These are phyloP conservation scores for Anthonomus grandis DNA, from an alignment of 1,140 invertebrate species.

Conservation along the genomic window DNA sequence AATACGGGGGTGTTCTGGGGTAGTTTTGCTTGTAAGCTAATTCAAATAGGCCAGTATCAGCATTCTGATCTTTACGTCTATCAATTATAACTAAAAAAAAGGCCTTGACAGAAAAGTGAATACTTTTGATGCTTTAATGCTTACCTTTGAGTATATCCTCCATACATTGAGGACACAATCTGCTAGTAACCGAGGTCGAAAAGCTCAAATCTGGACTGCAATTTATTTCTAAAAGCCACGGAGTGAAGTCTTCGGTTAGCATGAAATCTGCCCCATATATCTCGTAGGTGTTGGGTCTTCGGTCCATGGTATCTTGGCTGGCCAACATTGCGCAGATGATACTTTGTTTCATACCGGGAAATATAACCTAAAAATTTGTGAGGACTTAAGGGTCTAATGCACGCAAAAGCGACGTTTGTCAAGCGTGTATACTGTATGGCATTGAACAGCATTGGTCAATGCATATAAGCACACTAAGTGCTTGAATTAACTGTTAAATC, in stretches of 20 bases:
- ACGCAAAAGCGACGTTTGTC: too few relatives aligned
- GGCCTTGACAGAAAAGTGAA: conserved; percentile 16
- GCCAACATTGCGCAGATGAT: conserved; percentile 83
- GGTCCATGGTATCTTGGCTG: conserved; percentile 82
- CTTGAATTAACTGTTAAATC: too few relatives aligned
- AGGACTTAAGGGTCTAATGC: too few relatives aligned
- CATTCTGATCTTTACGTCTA: conserved; percentile 68
- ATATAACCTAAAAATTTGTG: conserved; percentile 16
- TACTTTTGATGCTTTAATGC: not conserved
- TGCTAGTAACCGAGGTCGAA: conserved; percentile 82
- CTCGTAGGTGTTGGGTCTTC: conserved; percentile 86
- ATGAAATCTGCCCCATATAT: conserved; percentile 94
- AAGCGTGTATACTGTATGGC: too few relatives aligned
- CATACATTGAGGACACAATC: conserved; percentile 80
- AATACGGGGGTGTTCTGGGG: conserved; percentile 77
- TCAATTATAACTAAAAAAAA: conserved; percentile 80
- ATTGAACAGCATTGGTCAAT: too few relatives aligned
- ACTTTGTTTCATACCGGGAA: conserved; percentile 76
- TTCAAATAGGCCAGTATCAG: conserved; percentile 84
- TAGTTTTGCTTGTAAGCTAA: conserved; percentile 71
- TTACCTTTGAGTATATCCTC: conserved; percentile 91
- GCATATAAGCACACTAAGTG: too few relatives aligned
- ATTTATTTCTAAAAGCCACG: conserved; percentile 94
- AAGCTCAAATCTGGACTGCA: conserved; percentile 87
- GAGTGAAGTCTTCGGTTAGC: conserved; percentile 81